These are phyloP conservation scores for Oreortyx pictus DNA, from an alignment of 2,797 vertebrate species.

Conservation along the genomic window DNA sequence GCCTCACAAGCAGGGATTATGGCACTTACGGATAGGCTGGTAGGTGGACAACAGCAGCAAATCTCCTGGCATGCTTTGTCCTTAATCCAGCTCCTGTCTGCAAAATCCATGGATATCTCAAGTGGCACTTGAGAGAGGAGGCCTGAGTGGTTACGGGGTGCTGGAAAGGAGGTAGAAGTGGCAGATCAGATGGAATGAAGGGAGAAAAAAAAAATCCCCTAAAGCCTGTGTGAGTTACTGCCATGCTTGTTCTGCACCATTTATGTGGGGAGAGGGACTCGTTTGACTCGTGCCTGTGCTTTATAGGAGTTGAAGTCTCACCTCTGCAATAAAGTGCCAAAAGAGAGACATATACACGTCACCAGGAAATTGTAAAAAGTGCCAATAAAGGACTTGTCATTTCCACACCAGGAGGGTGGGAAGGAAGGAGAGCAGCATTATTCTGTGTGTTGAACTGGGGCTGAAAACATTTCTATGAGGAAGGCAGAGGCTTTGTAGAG, in stretches of 20 bases:
- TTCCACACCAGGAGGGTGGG: neutral
- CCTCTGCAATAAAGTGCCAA: conserved; percentile 27
- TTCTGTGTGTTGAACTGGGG: accelerated
- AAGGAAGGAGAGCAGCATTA: accelerated
- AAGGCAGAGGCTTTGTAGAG: neutral
- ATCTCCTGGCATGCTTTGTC: neutral
- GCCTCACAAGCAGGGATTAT: neutral
- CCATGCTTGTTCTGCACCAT: neutral
- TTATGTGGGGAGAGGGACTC: conserved; percentile 44
- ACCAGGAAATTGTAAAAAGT: conserved; percentile 24
- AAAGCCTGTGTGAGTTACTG: neutral
- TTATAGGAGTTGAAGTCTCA: conserved; percentile 44
- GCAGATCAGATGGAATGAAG: neutral
- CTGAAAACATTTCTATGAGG: neutral
- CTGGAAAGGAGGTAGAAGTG: neutral
- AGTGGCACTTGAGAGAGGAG: neutral
- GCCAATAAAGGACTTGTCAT: neutral
- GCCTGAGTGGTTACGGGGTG: neutral
- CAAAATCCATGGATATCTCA: neutral
- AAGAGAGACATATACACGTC: neutral
- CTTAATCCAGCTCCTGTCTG: conserved; percentile 1
- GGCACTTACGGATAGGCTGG: neutral
- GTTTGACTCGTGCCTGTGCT: neutral
- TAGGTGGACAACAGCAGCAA: neutral
- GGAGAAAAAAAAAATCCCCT: neutral